These are phyloP conservation scores for Tenthredo livida DNA, from an alignment of 2,888 invertebrate species.

Conservation along the genomic window DNA sequence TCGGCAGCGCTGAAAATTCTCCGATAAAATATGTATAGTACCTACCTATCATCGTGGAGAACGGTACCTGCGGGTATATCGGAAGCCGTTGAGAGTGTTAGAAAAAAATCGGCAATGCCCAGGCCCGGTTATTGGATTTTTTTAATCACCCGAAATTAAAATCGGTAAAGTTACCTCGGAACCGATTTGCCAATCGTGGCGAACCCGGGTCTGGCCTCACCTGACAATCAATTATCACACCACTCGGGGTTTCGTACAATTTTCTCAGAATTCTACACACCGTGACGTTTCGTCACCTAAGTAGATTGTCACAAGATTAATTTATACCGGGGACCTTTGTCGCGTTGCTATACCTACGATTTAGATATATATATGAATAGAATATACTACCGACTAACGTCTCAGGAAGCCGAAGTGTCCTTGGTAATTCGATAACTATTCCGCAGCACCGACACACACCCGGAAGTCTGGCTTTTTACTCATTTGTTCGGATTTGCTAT, in stretches of 20 bases:
- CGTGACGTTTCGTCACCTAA: not conserved
- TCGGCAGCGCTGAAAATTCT: not conserved
- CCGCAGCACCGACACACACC: conserved; percentile 19
- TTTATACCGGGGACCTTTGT: not conserved
- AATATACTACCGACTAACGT: not conserved
- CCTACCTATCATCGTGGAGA: not conserved
- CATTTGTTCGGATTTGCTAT: not conserved
- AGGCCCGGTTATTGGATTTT: not conserved
- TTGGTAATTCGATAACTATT: conserved; percentile 38
- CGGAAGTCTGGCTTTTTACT: conserved; percentile 28
- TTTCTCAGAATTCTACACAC: not conserved
- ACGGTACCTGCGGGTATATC: conserved; percentile 14
- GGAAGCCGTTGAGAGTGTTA: not conserved
- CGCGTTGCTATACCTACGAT: not conserved
- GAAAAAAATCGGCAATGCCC: not conserved
- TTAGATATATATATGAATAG: not conserved
- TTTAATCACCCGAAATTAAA: not conserved
- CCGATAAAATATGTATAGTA: not conserved
- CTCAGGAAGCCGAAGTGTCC: conserved; percentile 20
- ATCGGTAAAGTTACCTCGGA: not conserved
- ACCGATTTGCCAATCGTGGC: not conserved
- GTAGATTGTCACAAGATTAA: not conserved
- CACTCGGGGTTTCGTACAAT: not conserved
- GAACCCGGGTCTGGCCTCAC: not conserved
- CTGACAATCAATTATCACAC: not conserved